phyloP scores from a whole-genome alignment of 2,888 invertebrate species.

The Pristionchus exspectatus region DNA sequence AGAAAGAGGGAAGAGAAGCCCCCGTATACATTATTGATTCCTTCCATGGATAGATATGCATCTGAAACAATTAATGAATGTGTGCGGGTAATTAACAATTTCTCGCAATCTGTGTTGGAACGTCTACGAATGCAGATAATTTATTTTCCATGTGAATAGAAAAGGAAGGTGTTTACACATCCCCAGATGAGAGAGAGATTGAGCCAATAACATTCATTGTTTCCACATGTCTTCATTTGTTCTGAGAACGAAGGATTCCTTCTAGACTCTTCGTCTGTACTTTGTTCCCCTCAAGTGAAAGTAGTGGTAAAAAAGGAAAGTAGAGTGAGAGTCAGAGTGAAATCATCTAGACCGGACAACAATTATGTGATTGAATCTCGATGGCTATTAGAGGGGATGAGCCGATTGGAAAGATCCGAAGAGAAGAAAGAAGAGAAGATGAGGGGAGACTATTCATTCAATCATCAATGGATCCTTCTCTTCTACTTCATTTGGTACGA shows the following conservation, averaged over 20 bases:
- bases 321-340: background rate
- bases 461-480: background rate
- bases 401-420: constrained; percentile 11
- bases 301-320: constrained; percentile 3
- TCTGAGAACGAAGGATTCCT: background rate
- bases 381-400: constrained; percentile 33
- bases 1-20: background rate
- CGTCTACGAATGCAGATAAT: no score
- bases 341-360: constrained; percentile 21
- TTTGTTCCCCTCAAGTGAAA: background rate
- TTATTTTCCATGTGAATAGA: background rate
- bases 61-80: background rate
- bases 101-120: background rate
- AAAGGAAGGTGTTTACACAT: background rate
- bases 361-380: constrained; percentile 22
- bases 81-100: background rate
- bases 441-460: background rate
- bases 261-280: constrained; percentile 9
- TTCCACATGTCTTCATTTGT: constrained; percentile 18
- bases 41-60: background rate
- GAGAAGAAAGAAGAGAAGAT: background rate
- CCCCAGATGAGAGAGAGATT: constrained; percentile 6
- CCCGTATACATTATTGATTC: background rate
- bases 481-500: background rate
- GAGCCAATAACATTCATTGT: constrained; percentile 18